phyloP scores from a whole-genome alignment of 1,140 invertebrate genomes.

The Leptonema lineaticorne region DNA sequence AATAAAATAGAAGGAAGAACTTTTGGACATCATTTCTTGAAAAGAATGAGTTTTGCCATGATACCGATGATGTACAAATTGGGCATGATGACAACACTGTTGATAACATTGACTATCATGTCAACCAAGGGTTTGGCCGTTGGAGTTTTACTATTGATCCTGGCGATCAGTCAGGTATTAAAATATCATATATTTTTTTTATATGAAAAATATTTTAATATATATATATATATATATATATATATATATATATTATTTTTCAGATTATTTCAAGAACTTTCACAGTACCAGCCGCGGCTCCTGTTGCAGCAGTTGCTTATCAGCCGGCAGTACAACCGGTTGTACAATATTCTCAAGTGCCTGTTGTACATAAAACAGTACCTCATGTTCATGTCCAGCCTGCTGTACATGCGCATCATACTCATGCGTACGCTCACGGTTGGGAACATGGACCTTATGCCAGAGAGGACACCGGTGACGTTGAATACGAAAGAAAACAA shows the following conservation, averaged over 20 bases:
- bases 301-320: slow-evolving; percentile 41
- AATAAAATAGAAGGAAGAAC: slow-evolving; percentile 51
- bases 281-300: slow-evolving; percentile 40
- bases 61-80: slow-evolving; percentile 62
- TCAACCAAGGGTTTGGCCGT: slow-evolving; percentile 64
- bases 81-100: slow-evolving; percentile 60
- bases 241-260: slow-evolving; percentile 26
- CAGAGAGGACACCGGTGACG: slow-evolving; percentile 34
- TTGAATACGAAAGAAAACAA: slow-evolving; percentile 21
- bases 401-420: slow-evolving; percentile 27
- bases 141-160: slow-evolving; percentile 54
- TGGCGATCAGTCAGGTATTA: slow-evolving; percentile 53
- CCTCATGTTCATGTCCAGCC: slow-evolving; percentile 20
- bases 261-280: slow-evolving; percentile 49
- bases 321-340: slow-evolving; percentile 31
- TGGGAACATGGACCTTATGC: slow-evolving; percentile 34
- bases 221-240: not conserved
- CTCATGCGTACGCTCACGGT: slow-evolving; percentile 23
- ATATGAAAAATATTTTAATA: not conserved
- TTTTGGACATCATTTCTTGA: slow-evolving; percentile 61
- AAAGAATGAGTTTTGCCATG: slow-evolving; percentile 60
- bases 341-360: slow-evolving; percentile 25
- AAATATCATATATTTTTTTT: not conserved
- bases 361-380: slow-evolving; percentile 19
- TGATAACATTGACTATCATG: slow-evolving; percentile 61